Percentiles rank a stretch among this genome's conserved stretches.
Evolutionary conservation across 2,888 invertebrate genomes (phyloP).

Genomic region (Drosophila prostipennis): DNA sequence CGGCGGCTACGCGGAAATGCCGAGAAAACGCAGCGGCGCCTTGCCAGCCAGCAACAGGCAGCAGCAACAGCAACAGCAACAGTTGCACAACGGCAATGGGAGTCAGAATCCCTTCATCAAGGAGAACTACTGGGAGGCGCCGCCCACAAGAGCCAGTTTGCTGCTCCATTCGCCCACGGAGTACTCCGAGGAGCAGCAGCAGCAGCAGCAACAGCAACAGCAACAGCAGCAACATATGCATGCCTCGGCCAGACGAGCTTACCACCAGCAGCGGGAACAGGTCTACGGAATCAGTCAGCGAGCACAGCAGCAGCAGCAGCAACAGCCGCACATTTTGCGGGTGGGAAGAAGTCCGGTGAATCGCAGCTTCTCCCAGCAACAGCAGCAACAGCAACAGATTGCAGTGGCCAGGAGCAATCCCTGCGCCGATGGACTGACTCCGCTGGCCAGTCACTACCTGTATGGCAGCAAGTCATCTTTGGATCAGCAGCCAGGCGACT

Average conservation of each 20-base stretch:
- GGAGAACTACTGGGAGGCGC: conserved; percentile 82
- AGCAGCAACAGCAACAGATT: conserved; percentile 34
- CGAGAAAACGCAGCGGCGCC: conserved; percentile 78
- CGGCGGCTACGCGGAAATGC: conserved; percentile 74
- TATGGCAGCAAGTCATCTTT: conserved; percentile 79
- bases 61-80: conserved; percentile 46
- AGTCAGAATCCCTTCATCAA: conserved; percentile 82
- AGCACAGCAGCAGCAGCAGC: conserved; percentile 29
- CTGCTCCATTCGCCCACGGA: conserved; percentile 81
- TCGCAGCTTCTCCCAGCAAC: conserved; percentile 50
- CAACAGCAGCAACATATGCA: conserved; percentile 61
- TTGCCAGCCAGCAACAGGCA: conserved; percentile 49
- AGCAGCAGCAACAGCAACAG: conserved; percentile 55
- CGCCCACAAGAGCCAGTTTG: conserved; percentile 71
- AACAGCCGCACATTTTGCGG: conserved; percentile 61
- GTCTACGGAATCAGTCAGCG: conserved; percentile 58
- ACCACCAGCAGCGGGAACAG: conserved; percentile 70
- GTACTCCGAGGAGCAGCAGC: conserved; percentile 66
- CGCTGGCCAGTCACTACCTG: conserved; percentile 75
- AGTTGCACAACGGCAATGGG: conserved; percentile 54
- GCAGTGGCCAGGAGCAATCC: conserved; percentile 36
- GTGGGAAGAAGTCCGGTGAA: conserved; percentile 80
- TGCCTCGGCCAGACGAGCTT: conserved; percentile 64
- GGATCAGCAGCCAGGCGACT: conserved; percentile 69
- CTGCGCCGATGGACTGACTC: conserved; percentile 75